Conservation (phyloP, 2,797 vertebrate species). For the Nannoperca australis region DNA sequence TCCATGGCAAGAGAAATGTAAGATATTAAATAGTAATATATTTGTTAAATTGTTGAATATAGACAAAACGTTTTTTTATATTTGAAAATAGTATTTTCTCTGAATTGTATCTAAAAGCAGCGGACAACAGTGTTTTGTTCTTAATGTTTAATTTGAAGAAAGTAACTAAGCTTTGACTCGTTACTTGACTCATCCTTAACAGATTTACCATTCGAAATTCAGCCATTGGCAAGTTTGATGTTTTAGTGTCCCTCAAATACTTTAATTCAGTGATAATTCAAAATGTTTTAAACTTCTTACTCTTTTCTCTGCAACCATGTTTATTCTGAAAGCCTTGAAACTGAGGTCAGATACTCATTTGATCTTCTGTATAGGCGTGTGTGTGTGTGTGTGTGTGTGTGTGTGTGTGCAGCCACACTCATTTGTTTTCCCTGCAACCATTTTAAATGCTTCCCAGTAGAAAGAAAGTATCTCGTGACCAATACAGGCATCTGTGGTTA, state of each 20-base stretch:
- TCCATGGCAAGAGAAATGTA: not conserved
- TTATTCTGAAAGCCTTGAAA: slow-evolving; percentile 6
- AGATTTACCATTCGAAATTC: not conserved
- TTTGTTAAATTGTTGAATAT: not conserved
- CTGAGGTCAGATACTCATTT: slow-evolving; percentile 9
- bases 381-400: slow-evolving; percentile 11
- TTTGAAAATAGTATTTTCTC: not conserved
- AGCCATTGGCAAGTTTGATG: not conserved
- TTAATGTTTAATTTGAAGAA: not conserved
- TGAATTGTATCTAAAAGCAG: no score
- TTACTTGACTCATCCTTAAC: not conserved
- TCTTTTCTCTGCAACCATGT: not conserved
- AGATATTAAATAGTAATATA: not conserved
- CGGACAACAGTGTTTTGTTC: no score
- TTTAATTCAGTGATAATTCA: not conserved
- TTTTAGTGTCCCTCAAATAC: not conserved
- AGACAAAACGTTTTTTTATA: not conserved
- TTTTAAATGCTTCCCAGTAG: slow-evolving; percentile 27
- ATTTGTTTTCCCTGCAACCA: slow-evolving; percentile 29
- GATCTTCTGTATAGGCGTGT: slow-evolving; percentile 3
- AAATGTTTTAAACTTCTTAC: not conserved
- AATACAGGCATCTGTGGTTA: not conserved
- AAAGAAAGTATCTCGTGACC: slow-evolving; percentile 19
- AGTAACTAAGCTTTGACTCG: not conserved
- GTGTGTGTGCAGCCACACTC: not conserved